phyloP scores from a whole-genome alignment of 2,888 invertebrate genomes.

The Caradrina kadenii region DNA sequence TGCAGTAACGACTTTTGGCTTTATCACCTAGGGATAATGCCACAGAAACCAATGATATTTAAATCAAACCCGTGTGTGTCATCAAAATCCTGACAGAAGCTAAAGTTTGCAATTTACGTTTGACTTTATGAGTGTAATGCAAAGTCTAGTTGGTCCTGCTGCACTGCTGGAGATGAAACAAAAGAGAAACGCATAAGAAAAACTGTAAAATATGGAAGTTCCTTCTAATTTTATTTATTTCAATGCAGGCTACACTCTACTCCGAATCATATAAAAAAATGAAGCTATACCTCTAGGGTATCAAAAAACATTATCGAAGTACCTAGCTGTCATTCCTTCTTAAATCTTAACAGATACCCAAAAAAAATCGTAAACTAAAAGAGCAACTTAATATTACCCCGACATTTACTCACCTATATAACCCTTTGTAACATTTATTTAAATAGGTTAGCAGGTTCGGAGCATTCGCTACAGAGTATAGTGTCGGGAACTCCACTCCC shows the following conservation, averaged over 20 bases:
- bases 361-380: slow-evolving; percentile 37
- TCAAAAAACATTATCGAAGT: neutral
- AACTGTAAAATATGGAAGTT: no score
- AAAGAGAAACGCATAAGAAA: neutral
- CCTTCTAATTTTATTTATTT: neutral
- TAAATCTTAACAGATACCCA: neutral
- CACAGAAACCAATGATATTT: neutral
- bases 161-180: neutral
- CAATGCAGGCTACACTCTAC: neutral
- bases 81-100: neutral
- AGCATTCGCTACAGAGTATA: slow-evolving; percentile 50
- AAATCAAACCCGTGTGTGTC: neutral
- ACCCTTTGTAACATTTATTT: slow-evolving; percentile 71
- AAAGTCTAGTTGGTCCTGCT: slow-evolving; percentile 6
- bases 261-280: neutral
- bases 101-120: neutral
- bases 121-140: slow-evolving; percentile 12
- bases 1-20: slow-evolving; percentile 13
- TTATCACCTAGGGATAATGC: neutral
- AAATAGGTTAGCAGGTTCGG: slow-evolving; percentile 77
- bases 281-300: neutral
- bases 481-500: slow-evolving; percentile 64
- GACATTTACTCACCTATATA: slow-evolving; percentile 63
- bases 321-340: neutral
- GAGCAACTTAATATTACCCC: slow-evolving; percentile 50